A percentile compares a stretch with the other conserved stretches of the same genome.
Evolutionary conservation across 2,113 vertebrate species (phyloP).

Genomic region (Erythrocercus mccallii): DNA sequence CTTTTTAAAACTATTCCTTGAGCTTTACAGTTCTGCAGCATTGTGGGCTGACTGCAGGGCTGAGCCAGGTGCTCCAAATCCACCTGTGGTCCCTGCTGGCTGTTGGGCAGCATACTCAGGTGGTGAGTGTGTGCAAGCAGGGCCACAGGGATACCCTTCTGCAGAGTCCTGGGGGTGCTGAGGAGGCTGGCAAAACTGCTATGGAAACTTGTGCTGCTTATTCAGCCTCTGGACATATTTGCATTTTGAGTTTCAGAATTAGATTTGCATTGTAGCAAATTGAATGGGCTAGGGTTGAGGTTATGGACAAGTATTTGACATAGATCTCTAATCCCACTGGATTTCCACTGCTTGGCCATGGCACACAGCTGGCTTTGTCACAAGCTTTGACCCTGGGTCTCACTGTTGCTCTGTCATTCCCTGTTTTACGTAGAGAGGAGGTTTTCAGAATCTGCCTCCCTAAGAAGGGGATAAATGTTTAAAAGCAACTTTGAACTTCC

Average conservation of each 20-base stretch:
- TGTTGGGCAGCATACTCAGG: fast-evolving
- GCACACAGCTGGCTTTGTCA: background rate
- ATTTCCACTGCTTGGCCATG: background rate
- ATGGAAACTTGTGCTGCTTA: fast-evolving
- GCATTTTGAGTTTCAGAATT: background rate
- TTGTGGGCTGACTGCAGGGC: background rate
- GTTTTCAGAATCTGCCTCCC: background rate
- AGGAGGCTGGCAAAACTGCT: background rate
- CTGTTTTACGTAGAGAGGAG: background rate
- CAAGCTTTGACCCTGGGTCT: background rate
- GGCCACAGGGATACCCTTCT: background rate
- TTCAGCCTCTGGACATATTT: background rate
- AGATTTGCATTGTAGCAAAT: background rate
- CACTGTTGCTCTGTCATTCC: background rate
- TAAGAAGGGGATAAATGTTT: background rate
- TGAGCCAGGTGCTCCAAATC: background rate
- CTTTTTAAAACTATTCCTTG: background rate
- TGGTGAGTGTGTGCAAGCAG: background rate
- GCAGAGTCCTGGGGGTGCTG: background rate
- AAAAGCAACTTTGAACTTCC: background rate
- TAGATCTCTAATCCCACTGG: background rate
- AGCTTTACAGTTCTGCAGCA: background rate
- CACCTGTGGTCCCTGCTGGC: background rate
- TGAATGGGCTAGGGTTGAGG: background rate
- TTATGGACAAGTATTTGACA: background rate